Conservation (phyloP, 2,888 invertebrate species). For the Chrysolina americana region DNA sequence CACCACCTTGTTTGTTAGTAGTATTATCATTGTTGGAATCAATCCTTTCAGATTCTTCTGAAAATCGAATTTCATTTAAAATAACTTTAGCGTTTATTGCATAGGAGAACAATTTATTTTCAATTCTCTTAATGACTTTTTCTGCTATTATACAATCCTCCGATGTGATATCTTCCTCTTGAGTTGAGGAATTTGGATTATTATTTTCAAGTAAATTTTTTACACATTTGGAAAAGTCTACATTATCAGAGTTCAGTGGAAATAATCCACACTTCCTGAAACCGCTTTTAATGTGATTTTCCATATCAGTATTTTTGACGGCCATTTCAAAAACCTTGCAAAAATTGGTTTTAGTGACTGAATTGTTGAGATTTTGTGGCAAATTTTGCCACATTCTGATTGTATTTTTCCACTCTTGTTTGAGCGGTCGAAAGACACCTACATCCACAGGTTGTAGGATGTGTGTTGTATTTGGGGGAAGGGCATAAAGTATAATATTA, state of each 20-base stretch:
- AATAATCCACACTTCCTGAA: conserved; percentile 31
- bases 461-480: conserved; percentile 37
- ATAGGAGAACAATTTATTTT: conserved; percentile 10
- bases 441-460: too few species aligned
- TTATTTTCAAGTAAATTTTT: conserved; percentile 28
- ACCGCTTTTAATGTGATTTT: conserved; percentile 7
- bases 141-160: neutral
- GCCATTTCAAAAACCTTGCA: neutral
- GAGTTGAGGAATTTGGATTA: neutral
- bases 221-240: conserved; percentile 33
- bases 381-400: too few species aligned
- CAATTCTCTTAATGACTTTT: neutral
- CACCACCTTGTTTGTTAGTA: conserved; percentile 10
- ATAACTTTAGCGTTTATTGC: conserved; percentile 15
- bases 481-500: conserved; percentile 53
- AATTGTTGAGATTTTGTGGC: too few species aligned
- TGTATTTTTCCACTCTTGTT: too few species aligned
- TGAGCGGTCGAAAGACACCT: too few species aligned
- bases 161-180: neutral
- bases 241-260: conserved; percentile 21
- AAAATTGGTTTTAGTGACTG: neutral
- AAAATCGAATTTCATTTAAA: conserved; percentile 8
- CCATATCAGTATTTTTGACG: too few species aligned
- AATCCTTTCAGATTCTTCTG: neutral
- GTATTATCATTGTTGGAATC: neutral